phyloP scores from a whole-genome alignment of 64 coral and sea anemone species.

The Porites australiensis region DNA sequence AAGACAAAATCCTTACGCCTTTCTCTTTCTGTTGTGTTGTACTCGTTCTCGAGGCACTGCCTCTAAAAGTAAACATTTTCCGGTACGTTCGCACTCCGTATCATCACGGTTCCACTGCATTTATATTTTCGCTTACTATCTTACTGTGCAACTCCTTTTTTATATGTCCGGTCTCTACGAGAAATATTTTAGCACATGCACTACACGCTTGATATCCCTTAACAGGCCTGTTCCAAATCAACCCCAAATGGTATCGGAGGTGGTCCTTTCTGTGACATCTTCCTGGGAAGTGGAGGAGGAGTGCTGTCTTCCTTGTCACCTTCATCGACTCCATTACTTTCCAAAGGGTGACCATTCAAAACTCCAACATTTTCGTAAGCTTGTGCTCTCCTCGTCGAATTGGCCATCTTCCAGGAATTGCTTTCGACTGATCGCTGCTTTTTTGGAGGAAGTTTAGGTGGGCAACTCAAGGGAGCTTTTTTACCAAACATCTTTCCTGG shows the following conservation, averaged over 20 bases:
- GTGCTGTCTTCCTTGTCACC: not conserved
- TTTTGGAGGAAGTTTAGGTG: slow-evolving; percentile 27
- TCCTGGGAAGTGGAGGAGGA: slow-evolving; percentile 4
- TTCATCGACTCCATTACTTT: too few species aligned
- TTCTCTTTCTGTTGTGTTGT: too few species aligned
- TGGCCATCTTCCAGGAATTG: not conserved
- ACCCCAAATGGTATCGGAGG: not conserved
- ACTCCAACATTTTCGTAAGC: slow-evolving; percentile 33
- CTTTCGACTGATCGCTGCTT: not conserved
- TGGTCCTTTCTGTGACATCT: not conserved
- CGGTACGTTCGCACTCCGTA: too few species aligned
- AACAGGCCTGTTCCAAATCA: not conserved
- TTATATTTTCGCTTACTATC: too few species aligned
- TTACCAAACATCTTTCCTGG: not conserved
- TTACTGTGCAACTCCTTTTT: too few species aligned
- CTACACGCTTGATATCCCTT: not conserved
- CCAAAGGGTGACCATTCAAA: not conserved
- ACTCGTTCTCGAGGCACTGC: too few species aligned
- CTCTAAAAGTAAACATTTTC: too few species aligned
- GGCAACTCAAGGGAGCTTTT: not conserved
- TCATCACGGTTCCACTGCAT: too few species aligned
- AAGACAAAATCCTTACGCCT: too few species aligned
- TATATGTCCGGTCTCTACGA: too few species aligned
- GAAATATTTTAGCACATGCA: not conserved
- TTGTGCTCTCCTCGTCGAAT: not conserved